Evolutionary conservation across 2,888 invertebrate genomes (phyloP), one percentile per base, ranked within the genome.

Genomic region (Venusia cambrica): DNA sequence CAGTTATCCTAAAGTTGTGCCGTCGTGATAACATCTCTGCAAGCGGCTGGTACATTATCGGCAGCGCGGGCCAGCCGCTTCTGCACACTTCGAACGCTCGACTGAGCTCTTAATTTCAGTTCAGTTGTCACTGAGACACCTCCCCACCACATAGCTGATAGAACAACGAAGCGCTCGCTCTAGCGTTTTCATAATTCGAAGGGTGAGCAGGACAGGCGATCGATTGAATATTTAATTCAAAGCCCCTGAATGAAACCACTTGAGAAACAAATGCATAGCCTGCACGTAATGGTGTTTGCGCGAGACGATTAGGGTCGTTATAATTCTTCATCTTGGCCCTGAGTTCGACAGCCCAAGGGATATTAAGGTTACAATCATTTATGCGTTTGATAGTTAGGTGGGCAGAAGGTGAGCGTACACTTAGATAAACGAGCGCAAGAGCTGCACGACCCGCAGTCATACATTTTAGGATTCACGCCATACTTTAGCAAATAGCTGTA

Each of bases 21-120:
- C 81, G 73, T 43, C 80, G 80, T 64, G 76, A 78, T 60, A 84
- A 81, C 81, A 84, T 81, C 75, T 81, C 75, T 80, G 80, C 75
- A 62, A 78, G 71, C 65, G 73, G 73, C 62, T 66, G 72, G 57
- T 65, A 71, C 65, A 73, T 74, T 57, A 64, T 58, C 64, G 66
- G 67, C 80, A 84, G 80, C 63, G 79, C 83, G 79, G 70, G 73
- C 62, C 80, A 58, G 65, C 84, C 81, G 73, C 69, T 61, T 55
- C 38, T 54, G 41, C 45, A 54, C 57, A 63, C 66, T 52, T 54
- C 60, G 55, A 55, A 59, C 64, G 67, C 66, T 65, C 75, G 70
- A 85, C 84, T 84, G 68, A 67, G 39, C 40, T 22, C 32, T n/a
- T n/a, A n/a, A n/a, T n/a, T n/a, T n/a, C n/a, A n/a, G n/a, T n/a